Evolutionary conservation across 92 coral and sea anemone genomes (phyloP).

Genomic region (Chrysogorgia sp.): DNA sequence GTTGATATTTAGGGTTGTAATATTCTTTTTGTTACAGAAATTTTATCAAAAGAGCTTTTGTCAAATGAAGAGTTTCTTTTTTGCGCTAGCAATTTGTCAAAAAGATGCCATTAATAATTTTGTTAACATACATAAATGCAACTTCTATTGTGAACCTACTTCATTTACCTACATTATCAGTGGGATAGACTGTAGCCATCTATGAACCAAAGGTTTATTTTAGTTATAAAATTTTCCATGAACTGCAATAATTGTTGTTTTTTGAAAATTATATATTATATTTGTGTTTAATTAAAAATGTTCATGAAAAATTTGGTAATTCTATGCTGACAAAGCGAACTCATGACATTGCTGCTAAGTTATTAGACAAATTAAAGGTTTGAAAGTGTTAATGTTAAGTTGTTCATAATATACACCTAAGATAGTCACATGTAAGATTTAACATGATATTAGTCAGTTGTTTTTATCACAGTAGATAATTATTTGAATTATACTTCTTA

Average conservation of each 20-base stretch:
- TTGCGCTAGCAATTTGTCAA: slow-evolving; percentile 54
- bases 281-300: not conserved
- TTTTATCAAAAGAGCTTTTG: slow-evolving; percentile 17
- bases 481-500: no score
- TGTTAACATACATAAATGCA: slow-evolving; percentile 48
- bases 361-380: no score
- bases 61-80: slow-evolving; percentile 48
- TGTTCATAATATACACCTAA: no score
- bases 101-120: slow-evolving; percentile 52
- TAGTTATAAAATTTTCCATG: not conserved
- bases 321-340: no score
- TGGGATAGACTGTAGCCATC: not conserved
- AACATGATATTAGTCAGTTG: no score
- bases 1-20: slow-evolving; percentile 57
- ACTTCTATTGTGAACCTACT: slow-evolving; percentile 51
- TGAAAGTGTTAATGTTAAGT: no score
- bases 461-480: no score
- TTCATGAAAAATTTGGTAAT: not conserved
- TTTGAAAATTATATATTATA: not conserved
- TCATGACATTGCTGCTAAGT: no score
- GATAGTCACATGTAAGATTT: no score
- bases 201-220: not conserved
- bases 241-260: not conserved
- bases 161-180: slow-evolving; percentile 15
- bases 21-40: slow-evolving; percentile 58